Percentiles rank a stretch among this genome's conserved stretches.
Conservation (phyloP, 2,797 vertebrate species). For the Phoebastria nigripes region DNA sequence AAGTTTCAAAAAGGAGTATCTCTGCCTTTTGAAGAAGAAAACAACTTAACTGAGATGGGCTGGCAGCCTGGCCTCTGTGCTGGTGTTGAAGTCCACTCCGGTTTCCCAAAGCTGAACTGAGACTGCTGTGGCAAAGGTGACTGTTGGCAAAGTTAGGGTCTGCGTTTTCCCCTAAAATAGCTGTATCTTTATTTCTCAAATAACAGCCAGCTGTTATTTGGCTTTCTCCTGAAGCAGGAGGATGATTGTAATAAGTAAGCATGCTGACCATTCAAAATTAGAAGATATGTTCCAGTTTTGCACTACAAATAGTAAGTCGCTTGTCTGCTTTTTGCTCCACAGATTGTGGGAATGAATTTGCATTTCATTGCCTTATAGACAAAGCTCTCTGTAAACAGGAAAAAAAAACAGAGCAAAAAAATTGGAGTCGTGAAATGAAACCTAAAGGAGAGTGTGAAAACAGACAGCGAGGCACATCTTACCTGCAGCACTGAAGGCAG, state of each 20-base stretch:
- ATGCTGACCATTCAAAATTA: fast-evolving
- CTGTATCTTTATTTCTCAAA: fast-evolving
- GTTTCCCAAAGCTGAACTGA: not conserved
- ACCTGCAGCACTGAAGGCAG: not conserved
- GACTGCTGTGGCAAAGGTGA: not conserved
- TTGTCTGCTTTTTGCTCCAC: too few relatives aligned
- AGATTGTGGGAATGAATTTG: not conserved
- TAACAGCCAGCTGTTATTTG: fast-evolving
- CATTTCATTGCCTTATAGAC: fast-evolving
- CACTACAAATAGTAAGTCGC: fast-evolving
- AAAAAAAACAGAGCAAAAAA: not conserved
- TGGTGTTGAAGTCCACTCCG: fast-evolving
- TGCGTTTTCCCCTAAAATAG: fast-evolving
- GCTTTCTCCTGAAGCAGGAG: not conserved
- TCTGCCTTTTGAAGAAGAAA: not conserved
- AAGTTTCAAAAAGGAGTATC: not conserved
- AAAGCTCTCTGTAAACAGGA: fast-evolving
- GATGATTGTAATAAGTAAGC: fast-evolving
- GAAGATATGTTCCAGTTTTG: not conserved
- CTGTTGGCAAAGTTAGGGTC: not conserved
- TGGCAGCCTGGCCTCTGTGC: not conserved
- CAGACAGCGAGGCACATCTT: fast-evolving
- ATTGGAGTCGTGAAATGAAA: fast-evolving
- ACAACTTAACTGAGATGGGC: not conserved
- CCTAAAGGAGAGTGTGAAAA: fast-evolving